phyloP scores from a whole-genome alignment of 1,140 invertebrate species.

The Tetramorium alpestre region DNA sequence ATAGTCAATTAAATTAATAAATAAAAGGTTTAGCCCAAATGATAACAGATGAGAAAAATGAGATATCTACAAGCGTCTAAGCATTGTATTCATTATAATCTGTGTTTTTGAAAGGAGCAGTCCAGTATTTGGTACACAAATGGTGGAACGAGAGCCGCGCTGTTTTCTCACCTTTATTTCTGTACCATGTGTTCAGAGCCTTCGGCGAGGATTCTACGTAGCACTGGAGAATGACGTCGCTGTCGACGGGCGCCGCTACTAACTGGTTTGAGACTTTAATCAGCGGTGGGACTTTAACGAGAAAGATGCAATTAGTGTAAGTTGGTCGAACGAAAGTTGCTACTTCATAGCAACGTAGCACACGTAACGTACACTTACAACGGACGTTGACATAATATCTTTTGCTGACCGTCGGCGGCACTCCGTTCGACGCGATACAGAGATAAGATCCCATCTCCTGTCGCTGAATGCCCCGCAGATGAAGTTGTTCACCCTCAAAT shows the following conservation, averaged over 20 bases:
- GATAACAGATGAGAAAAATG: too few relatives aligned
- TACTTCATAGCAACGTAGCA: neutral
- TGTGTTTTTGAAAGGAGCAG: neutral
- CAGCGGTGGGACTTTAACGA: constrained; percentile 91
- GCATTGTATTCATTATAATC: neutral
- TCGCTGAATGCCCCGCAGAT: constrained; percentile 90
- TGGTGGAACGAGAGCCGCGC: neutral
- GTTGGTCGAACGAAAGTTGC: neutral
- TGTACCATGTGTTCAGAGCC: constrained; percentile 93
- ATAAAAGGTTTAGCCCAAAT: neutral
- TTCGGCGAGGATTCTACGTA: constrained; percentile 93
- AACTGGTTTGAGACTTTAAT: constrained; percentile 93
- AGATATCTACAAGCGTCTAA: neutral
- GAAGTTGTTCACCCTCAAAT: constrained; percentile 90
- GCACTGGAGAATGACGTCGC: constrained; percentile 92
- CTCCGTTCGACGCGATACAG: constrained; percentile 95
- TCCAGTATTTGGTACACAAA: neutral
- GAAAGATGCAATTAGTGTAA: constrained; percentile 68
- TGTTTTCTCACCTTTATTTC: constrained; percentile 89
- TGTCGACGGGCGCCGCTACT: constrained; percentile 91
- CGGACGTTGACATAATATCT: constrained; percentile 92
- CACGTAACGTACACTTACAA: constrained; percentile 88
- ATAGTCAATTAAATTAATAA: neutral
- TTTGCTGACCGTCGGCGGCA: constrained; percentile 94
- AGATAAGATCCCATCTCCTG: constrained; percentile 95